Evolutionary conservation across 1,140 invertebrate genomes (phyloP), one percentile per base, ranked within the genome.

Genomic region (Drosophila nannoptera): DNA sequence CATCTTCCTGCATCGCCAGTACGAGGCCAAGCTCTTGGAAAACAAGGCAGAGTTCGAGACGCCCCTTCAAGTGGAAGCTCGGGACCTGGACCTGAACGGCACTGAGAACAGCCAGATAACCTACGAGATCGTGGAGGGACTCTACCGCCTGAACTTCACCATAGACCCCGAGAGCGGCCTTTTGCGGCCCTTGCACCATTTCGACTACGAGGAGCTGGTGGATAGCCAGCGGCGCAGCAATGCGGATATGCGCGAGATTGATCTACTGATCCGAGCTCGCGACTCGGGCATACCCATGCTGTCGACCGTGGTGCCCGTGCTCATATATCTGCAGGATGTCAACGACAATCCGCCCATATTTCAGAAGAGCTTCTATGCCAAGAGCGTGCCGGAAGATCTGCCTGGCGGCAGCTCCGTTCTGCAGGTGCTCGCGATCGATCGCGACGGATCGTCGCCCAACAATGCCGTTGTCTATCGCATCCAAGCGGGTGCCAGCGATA

Each of bases 381-480:
- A 92, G 80, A 93, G 93, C 4, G 94, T 98, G 38, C 93, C 94
- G 0, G 97, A 98, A 90, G 95, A 97, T 88, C 92, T 94, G 66
- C 91, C 92, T 0, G 93, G 93, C 12, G 96, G 96, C 1, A 96
- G 94, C 52, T 93, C 93, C 32, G 92, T 97, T 52, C 80, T 97
- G 0, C 94, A 96, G 90, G 94, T 97, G 3, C 92, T 93, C 90
- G 95, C 97, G 0, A 92, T 93, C 71, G 97, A 98, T 90, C 92
- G 91, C 2, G 97, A 98, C 89, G 93, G 95, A 1, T 97, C 96
- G 0, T 91, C 94, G 2, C 95, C 96, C 1, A 97, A 97, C 88
- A 97, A 96, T 88, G 92, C 93, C 54, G 90, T 98, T 0, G 95
- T 96, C 4, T 98, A 98, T 89, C 92, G 96, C 68, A 96, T 99